A percentile compares a stretch with the other conserved stretches of the same genome.
Conservation (phyloP, 1,140 invertebrate genomes). For the Mactra quadrangularis region DNA sequence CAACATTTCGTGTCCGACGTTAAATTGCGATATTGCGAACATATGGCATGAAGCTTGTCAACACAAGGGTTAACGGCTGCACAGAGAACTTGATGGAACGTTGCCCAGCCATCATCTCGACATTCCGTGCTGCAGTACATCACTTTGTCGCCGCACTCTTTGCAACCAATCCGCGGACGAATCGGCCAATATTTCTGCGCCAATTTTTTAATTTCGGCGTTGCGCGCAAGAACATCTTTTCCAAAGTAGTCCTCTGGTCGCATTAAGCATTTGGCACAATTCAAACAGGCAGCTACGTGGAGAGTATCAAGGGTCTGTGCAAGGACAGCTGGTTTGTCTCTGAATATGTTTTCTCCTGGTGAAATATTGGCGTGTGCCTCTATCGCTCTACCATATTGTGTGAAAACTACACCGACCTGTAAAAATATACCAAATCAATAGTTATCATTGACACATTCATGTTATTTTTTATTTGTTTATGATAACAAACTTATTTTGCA, state of each 20-base stretch:
- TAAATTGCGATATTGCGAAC: slow-evolving; percentile 60
- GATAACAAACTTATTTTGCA: no score
- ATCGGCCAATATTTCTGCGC: slow-evolving; percentile 71
- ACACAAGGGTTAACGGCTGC: slow-evolving; percentile 55
- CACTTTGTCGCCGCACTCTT: slow-evolving; percentile 59
- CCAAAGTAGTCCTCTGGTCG: slow-evolving; percentile 70
- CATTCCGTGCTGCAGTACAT: slow-evolving; percentile 73
- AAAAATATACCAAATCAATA: no score
- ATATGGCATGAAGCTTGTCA: slow-evolving; percentile 67
- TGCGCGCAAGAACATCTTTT: slow-evolving; percentile 46
- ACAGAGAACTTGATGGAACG: slow-evolving; percentile 73
- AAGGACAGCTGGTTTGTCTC: slow-evolving; percentile 67
- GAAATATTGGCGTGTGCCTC: slow-evolving; percentile 55
- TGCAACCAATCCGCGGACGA: slow-evolving; percentile 54
- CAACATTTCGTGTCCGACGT: slow-evolving; percentile 46
- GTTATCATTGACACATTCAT: no score
- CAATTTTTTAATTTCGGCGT: slow-evolving; percentile 60
- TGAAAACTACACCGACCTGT: slow-evolving; percentile 64
- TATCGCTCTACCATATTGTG: slow-evolving; percentile 68
- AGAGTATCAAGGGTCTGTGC: slow-evolving; percentile 68
- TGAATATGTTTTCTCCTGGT: slow-evolving; percentile 68
- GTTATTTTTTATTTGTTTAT: no score
- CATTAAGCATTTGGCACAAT: slow-evolving; percentile 71
- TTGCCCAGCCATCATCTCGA: slow-evolving; percentile 68
- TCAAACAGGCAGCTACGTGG: slow-evolving; percentile 65